These are phyloP conservation scores for Caloenas nicobarica DNA, from an alignment of 2,113 vertebrate species.

Conservation along the genomic window DNA sequence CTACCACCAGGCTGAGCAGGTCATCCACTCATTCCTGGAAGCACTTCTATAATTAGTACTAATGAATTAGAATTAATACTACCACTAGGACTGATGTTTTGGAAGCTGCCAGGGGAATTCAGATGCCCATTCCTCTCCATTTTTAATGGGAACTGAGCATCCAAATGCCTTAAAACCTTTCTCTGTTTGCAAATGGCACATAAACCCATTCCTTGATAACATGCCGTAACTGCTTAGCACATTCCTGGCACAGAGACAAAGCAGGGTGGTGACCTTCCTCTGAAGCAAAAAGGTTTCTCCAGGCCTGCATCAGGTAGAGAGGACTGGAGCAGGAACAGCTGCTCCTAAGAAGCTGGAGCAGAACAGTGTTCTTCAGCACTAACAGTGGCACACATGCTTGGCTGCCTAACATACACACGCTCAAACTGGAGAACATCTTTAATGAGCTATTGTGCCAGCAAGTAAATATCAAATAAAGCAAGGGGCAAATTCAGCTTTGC, in stretches of 20 bases:
- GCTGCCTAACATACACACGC: background rate
- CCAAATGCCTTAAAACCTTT: background rate
- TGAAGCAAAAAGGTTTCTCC: background rate
- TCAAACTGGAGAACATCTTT: background rate
- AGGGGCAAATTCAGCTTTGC: background rate
- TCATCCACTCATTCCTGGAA: background rate
- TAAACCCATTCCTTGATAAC: background rate
- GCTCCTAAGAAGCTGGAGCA: rapidly evolving
- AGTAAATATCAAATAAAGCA: background rate
- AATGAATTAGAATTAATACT: background rate
- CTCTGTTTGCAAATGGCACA: background rate
- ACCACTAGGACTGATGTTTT: background rate
- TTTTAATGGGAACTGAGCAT: background rate
- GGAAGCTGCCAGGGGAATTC: background rate
- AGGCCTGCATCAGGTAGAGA: background rate
- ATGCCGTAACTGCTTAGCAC: background rate
- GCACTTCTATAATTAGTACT: background rate
- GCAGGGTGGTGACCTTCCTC: background rate
- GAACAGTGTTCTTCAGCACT: background rate
- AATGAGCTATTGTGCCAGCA: background rate
- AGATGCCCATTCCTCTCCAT: background rate
- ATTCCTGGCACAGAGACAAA: background rate
- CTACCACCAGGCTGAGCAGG: too few species aligned
- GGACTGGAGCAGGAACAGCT: background rate
- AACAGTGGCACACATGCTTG: rapidly evolving